Conservation (phyloP, 2,888 invertebrate genomes). For the Dioctria rufipes region DNA sequence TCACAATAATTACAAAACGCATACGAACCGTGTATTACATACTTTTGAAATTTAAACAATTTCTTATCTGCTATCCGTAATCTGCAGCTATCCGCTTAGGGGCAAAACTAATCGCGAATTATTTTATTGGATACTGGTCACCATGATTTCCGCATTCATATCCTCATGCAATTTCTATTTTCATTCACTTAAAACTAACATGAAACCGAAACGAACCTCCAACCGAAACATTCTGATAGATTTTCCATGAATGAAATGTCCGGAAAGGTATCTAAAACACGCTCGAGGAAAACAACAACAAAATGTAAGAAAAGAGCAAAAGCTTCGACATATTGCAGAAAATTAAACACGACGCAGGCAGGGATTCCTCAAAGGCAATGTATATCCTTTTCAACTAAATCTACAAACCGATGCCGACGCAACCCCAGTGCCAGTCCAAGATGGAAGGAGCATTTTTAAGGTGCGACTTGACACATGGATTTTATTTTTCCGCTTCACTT, state of each 20-base stretch:
- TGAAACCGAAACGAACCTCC: neutral
- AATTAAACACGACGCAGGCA: slow-evolving; percentile 25
- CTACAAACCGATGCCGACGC: neutral
- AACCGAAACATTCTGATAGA: neutral
- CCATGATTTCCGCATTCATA: neutral
- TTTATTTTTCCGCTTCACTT: slow-evolving; percentile 10
- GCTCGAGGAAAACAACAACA: too few relatives aligned
- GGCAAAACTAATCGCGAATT: slow-evolving; percentile 20
- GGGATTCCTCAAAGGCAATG: neutral
- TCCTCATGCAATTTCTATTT: slow-evolving; percentile 14
- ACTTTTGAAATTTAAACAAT: slow-evolving; percentile 32
- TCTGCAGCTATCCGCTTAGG: slow-evolving; percentile 12
- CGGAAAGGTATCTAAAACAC: slow-evolving; percentile 8
- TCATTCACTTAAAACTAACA: slow-evolving; percentile 4
- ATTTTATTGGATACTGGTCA: neutral
- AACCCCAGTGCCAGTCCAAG: neutral
- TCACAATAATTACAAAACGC: too few relatives aligned
- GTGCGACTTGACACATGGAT: slow-evolving; percentile 5
- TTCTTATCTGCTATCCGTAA: slow-evolving; percentile 5
- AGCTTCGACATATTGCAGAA: slow-evolving; percentile 5
- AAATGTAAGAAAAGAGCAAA: neutral
- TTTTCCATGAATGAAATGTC: slow-evolving; percentile 38
- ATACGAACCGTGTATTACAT: neutral
- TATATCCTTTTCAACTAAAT: neutral
- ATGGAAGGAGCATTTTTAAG: neutral